Conservation (phyloP, 2,797 vertebrate genomes). For the Pipistrellus kuhlii region DNA sequence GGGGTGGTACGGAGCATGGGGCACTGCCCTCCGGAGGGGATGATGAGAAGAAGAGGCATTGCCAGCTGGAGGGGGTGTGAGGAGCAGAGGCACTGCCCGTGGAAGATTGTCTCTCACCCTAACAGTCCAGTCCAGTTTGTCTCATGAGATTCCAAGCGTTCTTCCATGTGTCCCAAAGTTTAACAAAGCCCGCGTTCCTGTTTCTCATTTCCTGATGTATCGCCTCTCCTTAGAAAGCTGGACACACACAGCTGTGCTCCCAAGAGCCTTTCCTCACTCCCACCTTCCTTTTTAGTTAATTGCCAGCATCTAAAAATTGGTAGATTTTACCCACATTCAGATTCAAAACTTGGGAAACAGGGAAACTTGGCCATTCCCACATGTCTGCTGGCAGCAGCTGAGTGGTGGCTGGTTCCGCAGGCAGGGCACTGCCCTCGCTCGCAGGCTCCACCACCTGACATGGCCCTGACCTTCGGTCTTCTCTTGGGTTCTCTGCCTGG, state of each 20-base stretch:
- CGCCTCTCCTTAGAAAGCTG: neutral
- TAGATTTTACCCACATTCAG: neutral
- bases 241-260: neutral
- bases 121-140: neutral
- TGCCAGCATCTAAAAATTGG: neutral
- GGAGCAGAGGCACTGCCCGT: too few species aligned
- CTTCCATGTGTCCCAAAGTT: neutral
- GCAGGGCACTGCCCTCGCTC: neutral
- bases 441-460: neutral
- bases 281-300: neutral
- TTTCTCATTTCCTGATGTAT: neutral
- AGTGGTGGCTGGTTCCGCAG: neutral
- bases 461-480: neutral
- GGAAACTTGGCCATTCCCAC: neutral
- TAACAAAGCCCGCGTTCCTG: neutral
- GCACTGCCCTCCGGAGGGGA: too few species aligned
- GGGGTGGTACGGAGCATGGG: too few species aligned
- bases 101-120: neutral
- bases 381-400: neutral
- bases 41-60: too few species aligned
- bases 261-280: neutral
- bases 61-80: too few species aligned
- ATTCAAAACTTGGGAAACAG: neutral
- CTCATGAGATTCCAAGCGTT: neutral
- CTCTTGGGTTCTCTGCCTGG: neutral